Evolutionary conservation across 2,888 invertebrate species (phyloP).

Genomic region (Tenthredo distinguenda): DNA sequence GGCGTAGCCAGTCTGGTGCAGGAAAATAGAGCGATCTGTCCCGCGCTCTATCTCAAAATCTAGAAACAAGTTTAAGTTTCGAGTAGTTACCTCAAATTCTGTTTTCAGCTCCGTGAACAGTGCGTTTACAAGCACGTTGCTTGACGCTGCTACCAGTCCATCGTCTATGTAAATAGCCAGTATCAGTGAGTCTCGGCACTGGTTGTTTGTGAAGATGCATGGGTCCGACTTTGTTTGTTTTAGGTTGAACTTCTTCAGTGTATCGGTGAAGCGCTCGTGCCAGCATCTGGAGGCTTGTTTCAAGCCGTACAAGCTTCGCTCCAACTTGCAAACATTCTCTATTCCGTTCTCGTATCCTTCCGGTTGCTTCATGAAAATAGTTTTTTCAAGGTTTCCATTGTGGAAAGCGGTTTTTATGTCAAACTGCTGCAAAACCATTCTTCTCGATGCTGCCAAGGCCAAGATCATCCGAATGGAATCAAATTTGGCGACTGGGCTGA

Average conservation of each 20-base stretch:
- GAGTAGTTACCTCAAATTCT: slow-evolving; percentile 55
- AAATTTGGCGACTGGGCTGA: slow-evolving; percentile 66
- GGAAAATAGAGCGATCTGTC: no score
- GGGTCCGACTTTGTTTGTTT: slow-evolving; percentile 65
- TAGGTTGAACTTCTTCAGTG: slow-evolving; percentile 63
- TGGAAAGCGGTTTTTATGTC: slow-evolving; percentile 69
- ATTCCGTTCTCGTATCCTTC: slow-evolving; percentile 68
- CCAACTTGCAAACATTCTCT: slow-evolving; percentile 66
- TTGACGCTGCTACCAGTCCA: slow-evolving; percentile 62
- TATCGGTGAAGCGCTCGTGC: slow-evolving; percentile 67
- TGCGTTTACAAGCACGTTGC: slow-evolving; percentile 51
- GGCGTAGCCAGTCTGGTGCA: slow-evolving; percentile 11
- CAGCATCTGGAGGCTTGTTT: slow-evolving; percentile 72
- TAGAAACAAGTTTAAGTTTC: slow-evolving; percentile 55
- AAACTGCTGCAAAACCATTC: slow-evolving; percentile 63
- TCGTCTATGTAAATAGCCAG: slow-evolving; percentile 70
- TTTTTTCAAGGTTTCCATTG: slow-evolving; percentile 66
- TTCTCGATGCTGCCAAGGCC: slow-evolving; percentile 60
- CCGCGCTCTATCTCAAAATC: no score
- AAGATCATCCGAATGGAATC: slow-evolving; percentile 64
- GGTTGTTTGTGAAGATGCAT: slow-evolving; percentile 64
- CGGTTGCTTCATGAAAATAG: slow-evolving; percentile 70
- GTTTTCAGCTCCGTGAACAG: slow-evolving; percentile 55
- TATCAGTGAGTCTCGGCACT: slow-evolving; percentile 58
- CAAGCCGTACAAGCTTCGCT: slow-evolving; percentile 71